These are phyloP conservation scores for Ameiurus melas DNA, from an alignment of 2,113 vertebrate genomes.

Conservation along the genomic window DNA sequence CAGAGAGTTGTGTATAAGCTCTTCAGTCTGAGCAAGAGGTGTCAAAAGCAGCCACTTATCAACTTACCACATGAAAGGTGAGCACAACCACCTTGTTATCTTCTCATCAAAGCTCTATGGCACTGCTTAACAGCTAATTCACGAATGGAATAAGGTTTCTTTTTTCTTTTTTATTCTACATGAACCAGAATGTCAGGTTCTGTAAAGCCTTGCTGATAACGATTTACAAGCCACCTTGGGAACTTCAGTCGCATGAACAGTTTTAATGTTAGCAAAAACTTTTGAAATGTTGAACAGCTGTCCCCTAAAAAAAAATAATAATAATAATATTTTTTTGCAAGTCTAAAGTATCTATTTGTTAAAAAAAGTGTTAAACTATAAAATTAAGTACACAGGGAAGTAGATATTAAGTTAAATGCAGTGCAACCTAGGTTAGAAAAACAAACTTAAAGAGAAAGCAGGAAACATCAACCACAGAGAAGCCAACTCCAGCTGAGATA, in stretches of 20 bases:
- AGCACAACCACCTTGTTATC: constrained; percentile 55
- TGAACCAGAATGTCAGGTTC: neutral
- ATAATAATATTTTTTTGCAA: no score
- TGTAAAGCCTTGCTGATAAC: neutral
- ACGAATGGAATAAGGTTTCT: constrained; percentile 17
- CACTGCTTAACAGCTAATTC: constrained; percentile 31
- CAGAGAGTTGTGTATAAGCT: constrained; percentile 93
- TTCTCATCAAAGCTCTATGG: neutral
- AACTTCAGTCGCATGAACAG: neutral
- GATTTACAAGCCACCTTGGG: neutral
- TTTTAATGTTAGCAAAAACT: neutral
- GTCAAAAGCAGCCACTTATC: constrained; percentile 89
- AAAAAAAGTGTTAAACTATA: neutral
- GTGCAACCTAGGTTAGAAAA: neutral
- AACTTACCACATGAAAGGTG: constrained; percentile 87
- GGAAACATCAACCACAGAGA: neutral
- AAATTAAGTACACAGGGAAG: neutral
- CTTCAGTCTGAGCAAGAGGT: constrained; percentile 95
- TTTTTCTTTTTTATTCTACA: neutral
- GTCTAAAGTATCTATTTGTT: neutral
- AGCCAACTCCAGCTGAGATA: neutral
- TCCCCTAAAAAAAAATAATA: no score
- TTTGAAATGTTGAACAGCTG: neutral
- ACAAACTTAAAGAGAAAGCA: neutral
- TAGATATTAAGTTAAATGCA: neutral